Evolutionary conservation across 2,797 vertebrate genomes (phyloP).

Genomic region (Novumbra hubbsi): DNA sequence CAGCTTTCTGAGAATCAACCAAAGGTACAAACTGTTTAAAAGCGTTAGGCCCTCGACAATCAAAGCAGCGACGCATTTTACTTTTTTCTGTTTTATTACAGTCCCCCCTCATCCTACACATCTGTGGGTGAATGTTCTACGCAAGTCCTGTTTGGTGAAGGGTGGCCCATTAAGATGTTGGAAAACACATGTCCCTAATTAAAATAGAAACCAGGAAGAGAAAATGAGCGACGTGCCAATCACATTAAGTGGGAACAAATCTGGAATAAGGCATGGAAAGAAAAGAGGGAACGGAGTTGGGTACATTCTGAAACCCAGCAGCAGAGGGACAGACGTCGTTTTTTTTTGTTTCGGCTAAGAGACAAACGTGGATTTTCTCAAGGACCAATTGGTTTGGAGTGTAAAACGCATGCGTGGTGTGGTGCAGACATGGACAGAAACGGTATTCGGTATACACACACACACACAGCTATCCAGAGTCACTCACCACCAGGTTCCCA

Average conservation of each 20-base stretch:
- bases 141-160: slow-evolving; percentile 18
- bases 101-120: background rate
- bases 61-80: background rate
- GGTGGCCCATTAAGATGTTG: slow-evolving; percentile 38
- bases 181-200: slow-evolving; percentile 51
- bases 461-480: background rate
- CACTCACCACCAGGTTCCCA: slow-evolving; percentile 60
- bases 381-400: background rate
- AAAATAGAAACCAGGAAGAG: slow-evolving; percentile 24
- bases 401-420: background rate
- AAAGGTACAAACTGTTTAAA: background rate
- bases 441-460: background rate
- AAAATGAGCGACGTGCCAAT: slow-evolving; percentile 18
- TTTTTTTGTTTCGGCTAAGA: background rate
- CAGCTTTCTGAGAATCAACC: background rate
- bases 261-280: background rate
- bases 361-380: background rate
- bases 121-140: background rate
- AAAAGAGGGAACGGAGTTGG: background rate
- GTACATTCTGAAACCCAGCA: slow-evolving; percentile 2
- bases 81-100: background rate
- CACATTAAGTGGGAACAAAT: background rate
- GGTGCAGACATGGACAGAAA: background rate
- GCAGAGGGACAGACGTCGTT: background rate
- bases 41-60: background rate